Evolutionary conservation across 2,888 invertebrate genomes (phyloP).

Genomic region (Ectropis crepuscularia): DNA sequence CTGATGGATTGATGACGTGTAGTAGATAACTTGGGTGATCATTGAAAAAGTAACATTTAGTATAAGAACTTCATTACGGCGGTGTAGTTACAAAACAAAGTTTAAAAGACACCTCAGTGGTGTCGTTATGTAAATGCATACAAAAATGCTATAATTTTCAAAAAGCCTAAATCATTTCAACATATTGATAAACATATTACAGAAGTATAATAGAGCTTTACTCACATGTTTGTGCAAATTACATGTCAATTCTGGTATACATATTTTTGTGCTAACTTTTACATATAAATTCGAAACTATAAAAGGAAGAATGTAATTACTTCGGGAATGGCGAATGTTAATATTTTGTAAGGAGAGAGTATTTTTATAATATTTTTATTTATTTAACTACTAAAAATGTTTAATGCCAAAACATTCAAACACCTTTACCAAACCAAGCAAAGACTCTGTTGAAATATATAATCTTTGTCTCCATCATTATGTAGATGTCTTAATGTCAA

Average conservation of each 20-base stretch:
- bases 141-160: too few species aligned
- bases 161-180: too few species aligned
- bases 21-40: too few species aligned
- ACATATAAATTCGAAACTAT: conserved; percentile 5
- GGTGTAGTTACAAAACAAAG: too few species aligned
- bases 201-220: conserved; percentile 20
- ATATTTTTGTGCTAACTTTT: conserved; percentile 23
- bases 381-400: not conserved
- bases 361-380: conserved; percentile 27
- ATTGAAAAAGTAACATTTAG: too few species aligned
- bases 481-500: too few species aligned
- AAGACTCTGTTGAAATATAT: too few species aligned
- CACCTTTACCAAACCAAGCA: not conserved
- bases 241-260: conserved; percentile 28
- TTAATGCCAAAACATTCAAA: not conserved
- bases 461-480: too few species aligned
- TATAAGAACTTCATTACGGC: too few species aligned
- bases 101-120: too few species aligned
- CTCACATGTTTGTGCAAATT: conserved; percentile 29
- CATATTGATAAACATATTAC: not conserved
- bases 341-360: conserved; percentile 15
- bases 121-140: too few species aligned
- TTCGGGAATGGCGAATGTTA: not conserved
- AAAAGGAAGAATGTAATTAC: not conserved
- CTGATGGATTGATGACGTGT: too few species aligned